A percentile compares a stretch with the other conserved stretches of the same genome.
Conservation (phyloP, 1,140 invertebrate genomes). For the Heliothis subflexa region DNA sequence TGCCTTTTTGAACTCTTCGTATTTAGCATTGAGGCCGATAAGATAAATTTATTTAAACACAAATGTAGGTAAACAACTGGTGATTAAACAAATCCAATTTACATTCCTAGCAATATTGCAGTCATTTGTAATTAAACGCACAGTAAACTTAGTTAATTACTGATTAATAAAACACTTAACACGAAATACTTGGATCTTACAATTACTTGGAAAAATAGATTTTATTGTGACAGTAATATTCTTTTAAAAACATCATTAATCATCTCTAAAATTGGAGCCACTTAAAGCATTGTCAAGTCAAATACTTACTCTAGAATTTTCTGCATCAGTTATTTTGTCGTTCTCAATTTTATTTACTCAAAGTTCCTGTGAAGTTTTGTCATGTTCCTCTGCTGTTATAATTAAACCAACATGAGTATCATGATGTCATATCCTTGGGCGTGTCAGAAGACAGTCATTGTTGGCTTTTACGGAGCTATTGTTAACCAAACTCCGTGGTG, state of each 20-base stretch:
- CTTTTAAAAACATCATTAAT: background rate
- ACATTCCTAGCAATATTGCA: conserved; percentile 2
- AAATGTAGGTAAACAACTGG: conserved; percentile 11
- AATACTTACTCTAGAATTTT: background rate
- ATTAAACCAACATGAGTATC: conserved; percentile 5
- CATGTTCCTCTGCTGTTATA: conserved; percentile 8
- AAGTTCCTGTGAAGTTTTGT: background rate
- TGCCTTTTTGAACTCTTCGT: conserved; percentile 3
- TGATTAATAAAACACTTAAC: background rate
- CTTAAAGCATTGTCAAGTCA: too few species aligned
- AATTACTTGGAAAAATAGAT: background rate
- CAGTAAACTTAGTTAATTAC: background rate
- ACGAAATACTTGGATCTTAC: background rate
- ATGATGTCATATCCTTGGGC: conserved; percentile 13
- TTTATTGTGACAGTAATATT: background rate
- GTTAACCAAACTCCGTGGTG: background rate
- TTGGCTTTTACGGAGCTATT: conserved; percentile 12
- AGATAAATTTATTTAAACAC: background rate
- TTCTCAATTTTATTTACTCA: background rate
- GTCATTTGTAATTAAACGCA: conserved; percentile 7
- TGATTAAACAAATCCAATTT: background rate
- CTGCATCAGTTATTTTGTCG: background rate
- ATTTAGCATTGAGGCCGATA: background rate
- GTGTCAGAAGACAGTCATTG: background rate
- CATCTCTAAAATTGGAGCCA: too few species aligned